Evolutionary conservation across 2,888 invertebrate species (phyloP), one percentile per base, ranked within the genome.

Genomic region (Prostheceraeus crozeri): DNA sequence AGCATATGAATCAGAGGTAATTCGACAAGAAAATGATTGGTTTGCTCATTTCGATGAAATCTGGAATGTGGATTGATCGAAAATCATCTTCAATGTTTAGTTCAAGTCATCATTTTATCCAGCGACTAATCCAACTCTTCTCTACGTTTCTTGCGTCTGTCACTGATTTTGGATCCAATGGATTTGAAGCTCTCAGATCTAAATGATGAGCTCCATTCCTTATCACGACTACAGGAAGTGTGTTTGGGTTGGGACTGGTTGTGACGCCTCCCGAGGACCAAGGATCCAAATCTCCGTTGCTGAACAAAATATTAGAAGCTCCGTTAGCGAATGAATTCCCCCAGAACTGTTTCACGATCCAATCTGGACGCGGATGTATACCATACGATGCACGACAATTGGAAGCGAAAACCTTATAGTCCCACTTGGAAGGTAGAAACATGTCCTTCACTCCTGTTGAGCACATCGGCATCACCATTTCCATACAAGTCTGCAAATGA

Each of bases 381-480:
- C 83, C 82, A 77, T 81, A 88, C 68, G 80, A 81, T 67, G 82
- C 79, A 63, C 80, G 79, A 74, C 96, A 98, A 0, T 78, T 77
- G 1, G 82, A 81, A 0, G 84, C 77, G 70, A 79, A 86, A 21
- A 76, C 67, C 1, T 82, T 80, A 56, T 84, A 80, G 76, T 87
- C 81, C 90, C 90, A 94, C 0, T 80, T 70, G 0, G 70, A 64
- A 1, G 83, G 81, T 69, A 86, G 85, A 72, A 90, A 91, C 85
- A 96, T 89, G 70, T 88, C 89, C 8, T 81, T 78, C 1, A 79
- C 76, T 35, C 85, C 86, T 65, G 83, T 82, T 6, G 83, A 78
- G 75, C 94, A 94, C 80, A 86, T 84, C 0, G 94, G 94, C 88
- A 93, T 90, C 62, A 91, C 85, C 86, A 96, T 90, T 77, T 98